Base-by-base conservation (phyloP, 1,140 invertebrate genomes). In the Bombus superbus region DNA sequence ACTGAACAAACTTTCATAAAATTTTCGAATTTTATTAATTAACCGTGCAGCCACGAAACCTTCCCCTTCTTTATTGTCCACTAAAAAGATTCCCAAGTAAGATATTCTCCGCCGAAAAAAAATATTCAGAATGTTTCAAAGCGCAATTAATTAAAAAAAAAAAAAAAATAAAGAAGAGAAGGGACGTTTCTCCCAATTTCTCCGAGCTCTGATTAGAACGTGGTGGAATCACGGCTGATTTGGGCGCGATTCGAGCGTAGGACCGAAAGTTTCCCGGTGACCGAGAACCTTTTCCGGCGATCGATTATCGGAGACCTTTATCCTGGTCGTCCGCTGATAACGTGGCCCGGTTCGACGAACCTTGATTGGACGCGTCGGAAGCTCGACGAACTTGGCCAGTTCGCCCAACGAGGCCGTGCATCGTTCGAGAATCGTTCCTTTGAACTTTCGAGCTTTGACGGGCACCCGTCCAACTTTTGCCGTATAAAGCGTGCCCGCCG, bases 221-320 rank as follows among this genome's bases (percentile, higher is more conserved):
- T 62, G 4, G 25, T n/a, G 10, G 68, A 4, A 38, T 40, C 35
- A 11, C 18, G 66, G 35, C 3, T 40, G 38, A 28, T 42, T 42
- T 28, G 38, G 38, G 11, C 59, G 59, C 22, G 38, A n/a, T 71
- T 38, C 18, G 22, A 13, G 22, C 25, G 10, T 28, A 62, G 59
- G 53, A 6, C 35, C 53, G n/a, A 59, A 76, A 38, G 74, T 76
- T 62, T 40, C 3, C 73, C 73, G 35, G 77, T 76, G 90, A 80
- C 72, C 88, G 90, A 87, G 89, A 88, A 80, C 83, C 88, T 83
- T 73, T 69, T 64, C 83, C 62, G 77, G 28, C 83, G 78, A 87
- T 87, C 86, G 83, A 89, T 89, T 86, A 89, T 88, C 78, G 44
- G 71, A 77, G 69, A 74, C 77, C 78, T 81, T 85, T 73, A 85